Evolutionary conservation across 2,113 vertebrate species (phyloP).

Genomic region (Forbesichthys agassizii): DNA sequence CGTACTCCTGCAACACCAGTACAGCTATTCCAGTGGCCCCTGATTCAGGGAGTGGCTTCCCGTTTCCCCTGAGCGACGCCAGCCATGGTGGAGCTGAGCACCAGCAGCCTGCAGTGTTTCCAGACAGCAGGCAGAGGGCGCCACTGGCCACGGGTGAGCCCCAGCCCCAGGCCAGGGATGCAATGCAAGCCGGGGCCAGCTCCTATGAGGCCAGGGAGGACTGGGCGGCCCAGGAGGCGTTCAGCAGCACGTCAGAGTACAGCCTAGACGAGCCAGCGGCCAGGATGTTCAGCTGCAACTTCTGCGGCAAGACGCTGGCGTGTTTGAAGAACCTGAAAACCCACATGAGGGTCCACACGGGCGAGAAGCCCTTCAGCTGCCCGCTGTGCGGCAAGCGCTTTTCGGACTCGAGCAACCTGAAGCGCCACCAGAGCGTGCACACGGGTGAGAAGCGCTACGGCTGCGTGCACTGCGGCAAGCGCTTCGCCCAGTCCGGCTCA

Average conservation of each 20-base stretch:
- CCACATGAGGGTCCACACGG: slow-evolving; percentile 72
- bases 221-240: slow-evolving; percentile 21
- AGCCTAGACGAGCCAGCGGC: slow-evolving; percentile 13
- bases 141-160: neutral
- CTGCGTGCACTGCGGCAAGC: slow-evolving; percentile 73
- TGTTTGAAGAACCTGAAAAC: slow-evolving; percentile 74
- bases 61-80: slow-evolving; percentile 1
- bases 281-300: slow-evolving; percentile 52
- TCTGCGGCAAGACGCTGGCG: slow-evolving; percentile 67
- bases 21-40: neutral
- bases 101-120: slow-evolving; percentile 13
- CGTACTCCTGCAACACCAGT: neutral
- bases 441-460: slow-evolving; percentile 72
- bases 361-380: slow-evolving; percentile 71
- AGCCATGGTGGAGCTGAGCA: slow-evolving; percentile 13
- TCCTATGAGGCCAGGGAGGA: slow-evolving; percentile 14
- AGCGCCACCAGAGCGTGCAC: slow-evolving; percentile 74
- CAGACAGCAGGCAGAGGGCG: slow-evolving; percentile 29
- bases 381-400: slow-evolving; percentile 71
- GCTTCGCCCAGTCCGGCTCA: slow-evolving; percentile 71
- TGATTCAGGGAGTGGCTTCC: slow-evolving; percentile 2
- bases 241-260: neutral
- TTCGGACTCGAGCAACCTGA: slow-evolving; percentile 73
- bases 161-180: neutral
- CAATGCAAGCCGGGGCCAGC: neutral